Conservation (phyloP, 2,113 vertebrate species). For the Mormoops blainvillei region DNA sequence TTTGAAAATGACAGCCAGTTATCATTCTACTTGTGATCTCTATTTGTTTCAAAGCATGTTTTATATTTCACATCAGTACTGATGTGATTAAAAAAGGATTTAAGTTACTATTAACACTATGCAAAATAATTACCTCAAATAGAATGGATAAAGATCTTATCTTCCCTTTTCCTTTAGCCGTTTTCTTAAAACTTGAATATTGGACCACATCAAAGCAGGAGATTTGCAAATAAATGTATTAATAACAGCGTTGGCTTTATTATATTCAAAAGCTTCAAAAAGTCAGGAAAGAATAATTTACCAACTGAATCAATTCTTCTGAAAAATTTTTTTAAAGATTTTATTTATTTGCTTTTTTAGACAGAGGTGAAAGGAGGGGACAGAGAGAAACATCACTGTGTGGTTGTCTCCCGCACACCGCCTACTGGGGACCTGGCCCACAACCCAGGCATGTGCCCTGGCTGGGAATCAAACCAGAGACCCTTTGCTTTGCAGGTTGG, state of each 20-base stretch:
- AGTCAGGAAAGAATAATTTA: not conserved
- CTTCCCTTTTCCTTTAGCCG: conserved; percentile 87
- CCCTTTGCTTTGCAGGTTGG: too few species aligned
- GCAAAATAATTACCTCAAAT: conserved; percentile 87
- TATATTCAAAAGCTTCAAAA: not conserved
- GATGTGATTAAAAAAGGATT: not conserved
- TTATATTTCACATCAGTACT: not conserved
- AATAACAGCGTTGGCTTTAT: conserved; percentile 40
- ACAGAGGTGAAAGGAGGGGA: too few species aligned
- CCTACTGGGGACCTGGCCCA: too few species aligned
- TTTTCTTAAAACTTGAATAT: conserved; percentile 87
- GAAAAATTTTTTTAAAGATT: too few species aligned
- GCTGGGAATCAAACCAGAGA: too few species aligned
- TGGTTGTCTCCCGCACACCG: too few species aligned
- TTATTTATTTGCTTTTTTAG: too few species aligned
- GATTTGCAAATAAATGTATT: conserved; percentile 89
- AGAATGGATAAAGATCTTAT: conserved; percentile 91
- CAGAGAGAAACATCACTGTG: too few species aligned
- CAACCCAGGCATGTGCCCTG: too few species aligned
- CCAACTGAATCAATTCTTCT: not conserved
- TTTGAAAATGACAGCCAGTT: not conserved
- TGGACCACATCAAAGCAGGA: conserved; percentile 89
- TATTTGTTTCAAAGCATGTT: not conserved
- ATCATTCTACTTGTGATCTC: not conserved
- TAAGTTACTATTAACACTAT: not conserved